Evolutionary conservation across 2,113 vertebrate genomes (phyloP).

Genomic region (Oxyura jamaicensis): DNA sequence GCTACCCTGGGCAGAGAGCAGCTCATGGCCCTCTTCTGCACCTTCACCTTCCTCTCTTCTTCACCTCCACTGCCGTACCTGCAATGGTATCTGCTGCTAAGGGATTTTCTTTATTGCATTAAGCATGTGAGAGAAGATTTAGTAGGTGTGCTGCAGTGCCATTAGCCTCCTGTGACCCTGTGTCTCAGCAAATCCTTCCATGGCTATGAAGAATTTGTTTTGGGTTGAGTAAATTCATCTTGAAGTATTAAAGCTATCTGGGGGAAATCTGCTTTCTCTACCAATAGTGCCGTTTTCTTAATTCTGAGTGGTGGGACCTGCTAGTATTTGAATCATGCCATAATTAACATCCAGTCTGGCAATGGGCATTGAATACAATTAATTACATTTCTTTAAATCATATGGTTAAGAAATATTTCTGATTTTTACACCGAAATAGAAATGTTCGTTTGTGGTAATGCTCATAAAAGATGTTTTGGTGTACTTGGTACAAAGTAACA

Average conservation of each 20-base stretch:
- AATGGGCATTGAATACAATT: background rate
- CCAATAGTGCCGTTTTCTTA: background rate
- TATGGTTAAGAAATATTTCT: background rate
- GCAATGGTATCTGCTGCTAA: background rate
- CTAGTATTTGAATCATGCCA: background rate
- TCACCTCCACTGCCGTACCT: background rate
- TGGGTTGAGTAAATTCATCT: background rate
- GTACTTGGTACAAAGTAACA: background rate
- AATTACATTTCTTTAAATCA: background rate
- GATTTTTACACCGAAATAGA: background rate
- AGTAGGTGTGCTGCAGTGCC: conserved; percentile 4
- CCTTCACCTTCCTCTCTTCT: fast-evolving
- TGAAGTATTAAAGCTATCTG: background rate
- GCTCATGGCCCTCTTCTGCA: fast-evolving
- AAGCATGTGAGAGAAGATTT: conserved; percentile 56
- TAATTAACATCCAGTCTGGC: background rate
- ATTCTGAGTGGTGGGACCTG: background rate
- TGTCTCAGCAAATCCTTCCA: conserved; percentile 30
- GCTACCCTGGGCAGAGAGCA: background rate
- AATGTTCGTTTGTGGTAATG: background rate
- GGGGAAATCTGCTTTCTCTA: background rate
- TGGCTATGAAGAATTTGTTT: conserved; percentile 15
- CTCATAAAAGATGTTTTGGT: background rate
- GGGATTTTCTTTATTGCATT: conserved; percentile 60
- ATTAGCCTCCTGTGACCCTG: conserved; percentile 16